Conservation (phyloP, 2,797 vertebrate genomes). For the Poecile montanus region DNA sequence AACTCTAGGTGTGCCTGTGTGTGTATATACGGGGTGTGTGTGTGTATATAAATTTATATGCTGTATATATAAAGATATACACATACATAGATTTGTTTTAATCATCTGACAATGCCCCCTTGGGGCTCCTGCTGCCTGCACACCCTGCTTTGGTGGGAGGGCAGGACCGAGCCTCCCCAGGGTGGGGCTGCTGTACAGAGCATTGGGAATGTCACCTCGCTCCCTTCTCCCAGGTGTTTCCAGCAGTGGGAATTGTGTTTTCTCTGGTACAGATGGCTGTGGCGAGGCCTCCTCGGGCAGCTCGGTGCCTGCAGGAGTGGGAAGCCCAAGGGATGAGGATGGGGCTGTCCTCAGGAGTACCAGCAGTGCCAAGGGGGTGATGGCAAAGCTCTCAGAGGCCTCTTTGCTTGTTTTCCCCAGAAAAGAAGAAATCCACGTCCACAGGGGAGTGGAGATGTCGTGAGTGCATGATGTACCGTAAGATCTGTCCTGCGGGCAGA, state of each 20-base stretch:
- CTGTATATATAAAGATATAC: slow-evolving; percentile 69
- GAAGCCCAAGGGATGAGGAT: not conserved
- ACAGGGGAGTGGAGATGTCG: not conserved
- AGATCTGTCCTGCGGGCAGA: not conserved
- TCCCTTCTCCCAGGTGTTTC: not conserved
- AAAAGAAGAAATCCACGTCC: not conserved
- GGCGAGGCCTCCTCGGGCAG: not conserved
- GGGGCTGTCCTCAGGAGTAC: not conserved
- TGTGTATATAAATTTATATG: slow-evolving; percentile 70
- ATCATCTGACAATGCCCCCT: not conserved
- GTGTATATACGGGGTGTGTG: slow-evolving; percentile 54
- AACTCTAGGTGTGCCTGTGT: slow-evolving; percentile 58
- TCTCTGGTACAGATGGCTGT: not conserved
- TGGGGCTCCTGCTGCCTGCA: not conserved
- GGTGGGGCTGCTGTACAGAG: not conserved
- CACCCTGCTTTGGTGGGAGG: not conserved
- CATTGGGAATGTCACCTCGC: not conserved
- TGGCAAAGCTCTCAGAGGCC: not conserved
- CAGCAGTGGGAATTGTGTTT: not conserved
- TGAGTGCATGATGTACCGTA: not conserved
- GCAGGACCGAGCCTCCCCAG: not conserved
- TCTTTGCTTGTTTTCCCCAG: slow-evolving; percentile 40
- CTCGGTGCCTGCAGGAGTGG: not conserved
- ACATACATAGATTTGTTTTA: slow-evolving; percentile 58
- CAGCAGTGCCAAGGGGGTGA: not conserved